These are phyloP conservation scores for cat (Felis catus) DNA, from an alignment of 2,113 vertebrate species.

Conservation along the genomic window DNA sequence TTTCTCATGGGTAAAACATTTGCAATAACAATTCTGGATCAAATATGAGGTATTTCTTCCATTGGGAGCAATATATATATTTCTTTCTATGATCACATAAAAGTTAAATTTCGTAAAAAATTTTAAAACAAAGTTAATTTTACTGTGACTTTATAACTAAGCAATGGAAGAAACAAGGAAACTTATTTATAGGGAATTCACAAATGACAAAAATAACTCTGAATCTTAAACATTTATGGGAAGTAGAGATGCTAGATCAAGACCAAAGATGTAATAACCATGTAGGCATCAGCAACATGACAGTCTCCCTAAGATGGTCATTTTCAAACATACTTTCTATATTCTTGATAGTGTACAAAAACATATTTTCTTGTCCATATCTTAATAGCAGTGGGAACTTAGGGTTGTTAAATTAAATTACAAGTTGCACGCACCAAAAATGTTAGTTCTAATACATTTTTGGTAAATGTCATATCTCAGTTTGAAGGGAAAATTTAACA, in stretches of 20 bases:
- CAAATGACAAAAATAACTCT: not conserved
- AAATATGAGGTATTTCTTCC: not conserved
- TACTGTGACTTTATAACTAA: not conserved
- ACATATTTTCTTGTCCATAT: not conserved
- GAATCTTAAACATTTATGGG: not conserved
- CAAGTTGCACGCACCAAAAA: not conserved
- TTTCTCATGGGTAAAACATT: constrained; percentile 32
- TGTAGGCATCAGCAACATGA: not conserved
- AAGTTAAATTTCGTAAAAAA: constrained; percentile 19
- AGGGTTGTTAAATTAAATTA: constrained; percentile 32
- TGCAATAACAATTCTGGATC: not conserved
- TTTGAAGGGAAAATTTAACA: not conserved
- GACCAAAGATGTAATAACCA: not conserved
- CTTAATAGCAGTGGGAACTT: not conserved
- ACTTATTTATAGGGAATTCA: not conserved
- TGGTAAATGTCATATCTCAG: not conserved
- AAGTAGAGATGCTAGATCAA: not conserved
- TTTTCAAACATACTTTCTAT: not conserved
- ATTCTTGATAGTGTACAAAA: not conserved
- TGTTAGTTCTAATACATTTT: not conserved
- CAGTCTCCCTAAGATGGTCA: not conserved
- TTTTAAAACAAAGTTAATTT: constrained; percentile 16
- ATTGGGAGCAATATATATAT: not conserved
- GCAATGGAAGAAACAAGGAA: not conserved
- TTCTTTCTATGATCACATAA: constrained; percentile 37